Conservation (phyloP, 2,888 invertebrate genomes). For the Melanchra persicariae region DNA sequence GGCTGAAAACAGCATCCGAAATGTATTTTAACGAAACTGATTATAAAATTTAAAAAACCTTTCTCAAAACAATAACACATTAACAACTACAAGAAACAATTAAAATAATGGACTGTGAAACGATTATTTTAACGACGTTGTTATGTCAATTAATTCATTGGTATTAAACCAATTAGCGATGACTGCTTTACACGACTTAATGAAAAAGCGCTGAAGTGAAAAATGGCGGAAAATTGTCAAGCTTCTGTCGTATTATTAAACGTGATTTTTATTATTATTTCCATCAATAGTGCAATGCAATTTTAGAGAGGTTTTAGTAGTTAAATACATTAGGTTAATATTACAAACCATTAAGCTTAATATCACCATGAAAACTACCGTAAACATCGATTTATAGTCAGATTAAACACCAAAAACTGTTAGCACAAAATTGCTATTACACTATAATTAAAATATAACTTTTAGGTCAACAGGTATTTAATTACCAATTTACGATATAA, state of each 20-base stretch:
- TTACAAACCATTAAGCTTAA: neutral
- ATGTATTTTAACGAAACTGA: neutral
- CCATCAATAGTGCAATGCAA: neutral
- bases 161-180: conserved; percentile 49
- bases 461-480: conserved; percentile 35
- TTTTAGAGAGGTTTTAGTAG: neutral
- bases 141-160: conserved; percentile 44
- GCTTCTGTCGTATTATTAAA: conserved; percentile 3
- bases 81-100: conserved; percentile 33
- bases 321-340: neutral
- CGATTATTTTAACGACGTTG: conserved; percentile 37
- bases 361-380: neutral
- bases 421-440: conserved; percentile 1
- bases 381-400: neutral
- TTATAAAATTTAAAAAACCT: neutral
- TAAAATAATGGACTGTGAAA: conserved; percentile 31
- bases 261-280: neutral
- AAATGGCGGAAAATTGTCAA: conserved; percentile 6
- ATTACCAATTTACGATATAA: conserved; percentile 27
- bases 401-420: neutral
- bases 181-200: conserved; percentile 13
- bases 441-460: conserved; percentile 1
- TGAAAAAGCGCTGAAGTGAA: conserved; percentile 7
- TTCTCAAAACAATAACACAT: conserved; percentile 14
- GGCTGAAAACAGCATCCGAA: neutral